Evolutionary conservation across 2,797 vertebrate genomes (phyloP).

Genomic region (Hirundo rustica): DNA sequence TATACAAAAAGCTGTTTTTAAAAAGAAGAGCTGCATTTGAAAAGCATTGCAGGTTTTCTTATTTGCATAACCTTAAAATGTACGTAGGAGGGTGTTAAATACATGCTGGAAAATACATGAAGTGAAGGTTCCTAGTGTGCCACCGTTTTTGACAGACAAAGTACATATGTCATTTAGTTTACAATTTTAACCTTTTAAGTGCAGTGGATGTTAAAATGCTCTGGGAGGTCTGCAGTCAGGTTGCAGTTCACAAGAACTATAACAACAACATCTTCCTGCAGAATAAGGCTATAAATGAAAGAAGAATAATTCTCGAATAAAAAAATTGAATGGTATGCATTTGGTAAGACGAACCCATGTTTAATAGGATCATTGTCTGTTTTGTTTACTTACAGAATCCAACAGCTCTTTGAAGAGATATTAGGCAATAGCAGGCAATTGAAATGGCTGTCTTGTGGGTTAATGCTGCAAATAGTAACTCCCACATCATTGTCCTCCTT

Average conservation of each 20-base stretch:
- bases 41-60: conserved; percentile 5
- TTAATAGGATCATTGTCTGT: conserved; percentile 52
- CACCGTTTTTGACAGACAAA: neutral
- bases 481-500: conserved; percentile 89
- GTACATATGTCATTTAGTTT: neutral
- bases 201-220: neutral
- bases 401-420: conserved; percentile 94
- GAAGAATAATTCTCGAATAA: neutral
- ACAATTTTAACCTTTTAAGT: neutral
- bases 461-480: conserved; percentile 95
- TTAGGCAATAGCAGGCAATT: conserved; percentile 94
- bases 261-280: neutral
- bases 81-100: conserved; percentile 27
- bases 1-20: neutral
- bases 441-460: conserved; percentile 93
- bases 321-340: neutral
- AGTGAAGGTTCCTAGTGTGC: neutral
- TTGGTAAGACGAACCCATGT: neutral
- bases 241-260: neutral
- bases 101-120: neutral
- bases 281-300: neutral
- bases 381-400: conserved; percentile 85
- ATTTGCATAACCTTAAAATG: conserved; percentile 21
- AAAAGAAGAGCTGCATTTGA: neutral
- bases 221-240: neutral